Evolutionary conservation across 2,113 vertebrate genomes (phyloP).

Genomic region (Lichenostomus cassidix): DNA sequence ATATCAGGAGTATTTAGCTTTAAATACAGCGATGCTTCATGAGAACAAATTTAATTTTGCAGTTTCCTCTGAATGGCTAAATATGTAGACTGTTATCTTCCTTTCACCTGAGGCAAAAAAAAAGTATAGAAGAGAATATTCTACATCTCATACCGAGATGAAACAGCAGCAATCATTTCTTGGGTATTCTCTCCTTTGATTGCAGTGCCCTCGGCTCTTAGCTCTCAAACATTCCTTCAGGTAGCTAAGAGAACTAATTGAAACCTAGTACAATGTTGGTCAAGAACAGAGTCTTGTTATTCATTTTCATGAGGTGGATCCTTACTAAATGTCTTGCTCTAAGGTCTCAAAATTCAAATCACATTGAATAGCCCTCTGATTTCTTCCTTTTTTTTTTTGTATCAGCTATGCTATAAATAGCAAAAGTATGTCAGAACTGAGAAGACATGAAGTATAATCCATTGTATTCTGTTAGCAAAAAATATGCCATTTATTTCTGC

Average conservation of each 20-base stretch:
- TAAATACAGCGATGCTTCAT: background rate
- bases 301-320: background rate
- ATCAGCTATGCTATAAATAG: background rate
- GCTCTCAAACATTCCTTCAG: background rate
- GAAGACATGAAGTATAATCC: background rate
- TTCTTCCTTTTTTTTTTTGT: background rate
- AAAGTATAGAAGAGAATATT: background rate
- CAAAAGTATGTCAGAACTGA: background rate
- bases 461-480: background rate
- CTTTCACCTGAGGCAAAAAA: background rate
- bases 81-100: background rate
- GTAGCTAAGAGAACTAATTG: background rate
- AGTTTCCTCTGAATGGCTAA: background rate
- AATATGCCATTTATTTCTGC: background rate
- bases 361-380: background rate
- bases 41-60: background rate
- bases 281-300: background rate
- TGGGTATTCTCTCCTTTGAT: background rate
- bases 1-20: background rate
- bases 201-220: background rate
- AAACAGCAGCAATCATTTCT: background rate
- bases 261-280: background rate
- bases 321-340: background rate
- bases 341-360: background rate
- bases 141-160: background rate